A percentile compares a stretch with the other conserved stretches of the same genome.
phyloP scores from a whole-genome alignment of 2,888 invertebrate genomes.

The Oscheius sp. region DNA sequence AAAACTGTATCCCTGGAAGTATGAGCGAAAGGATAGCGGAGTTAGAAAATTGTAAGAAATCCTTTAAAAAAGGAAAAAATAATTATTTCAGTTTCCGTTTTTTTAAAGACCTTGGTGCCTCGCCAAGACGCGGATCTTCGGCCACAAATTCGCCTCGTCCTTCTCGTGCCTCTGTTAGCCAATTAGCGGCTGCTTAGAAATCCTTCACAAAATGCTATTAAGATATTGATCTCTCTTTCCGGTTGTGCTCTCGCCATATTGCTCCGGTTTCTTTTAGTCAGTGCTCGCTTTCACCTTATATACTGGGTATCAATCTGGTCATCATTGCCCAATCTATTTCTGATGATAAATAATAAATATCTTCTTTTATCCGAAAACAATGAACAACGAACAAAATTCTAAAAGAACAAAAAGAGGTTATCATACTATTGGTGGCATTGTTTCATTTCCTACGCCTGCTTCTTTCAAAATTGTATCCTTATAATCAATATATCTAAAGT shows the following conservation, averaged over 20 bases:
- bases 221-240: constrained; percentile 14
- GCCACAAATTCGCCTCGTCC: constrained; percentile 49
- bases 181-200: constrained; percentile 16
- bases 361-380: background rate
- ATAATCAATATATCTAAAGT: constrained; percentile 62
- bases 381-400: too few species aligned
- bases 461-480: constrained; percentile 65
- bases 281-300: constrained; percentile 3
- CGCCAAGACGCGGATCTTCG: constrained; percentile 53
- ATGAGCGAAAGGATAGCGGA: constrained; percentile 67
- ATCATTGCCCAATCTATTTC: constrained; percentile 13
- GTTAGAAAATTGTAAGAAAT: constrained; percentile 62
- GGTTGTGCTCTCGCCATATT: constrained; percentile 11
- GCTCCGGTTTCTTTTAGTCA: constrained; percentile 11
- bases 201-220: constrained; percentile 9
- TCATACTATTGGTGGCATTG: background rate
- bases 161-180: constrained; percentile 33
- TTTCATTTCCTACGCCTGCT: background rate
- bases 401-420: background rate
- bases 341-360: background rate
- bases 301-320: constrained; percentile 25
- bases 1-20: constrained; percentile 85
- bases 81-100: constrained; percentile 60
- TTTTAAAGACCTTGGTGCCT: constrained; percentile 57
- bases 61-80: background rate